A percentile compares a stretch with the other conserved stretches of the same genome.
These are phyloP conservation scores for Archips xylosteana DNA, from an alignment of 2,888 invertebrate genomes.

Conservation along the genomic window DNA sequence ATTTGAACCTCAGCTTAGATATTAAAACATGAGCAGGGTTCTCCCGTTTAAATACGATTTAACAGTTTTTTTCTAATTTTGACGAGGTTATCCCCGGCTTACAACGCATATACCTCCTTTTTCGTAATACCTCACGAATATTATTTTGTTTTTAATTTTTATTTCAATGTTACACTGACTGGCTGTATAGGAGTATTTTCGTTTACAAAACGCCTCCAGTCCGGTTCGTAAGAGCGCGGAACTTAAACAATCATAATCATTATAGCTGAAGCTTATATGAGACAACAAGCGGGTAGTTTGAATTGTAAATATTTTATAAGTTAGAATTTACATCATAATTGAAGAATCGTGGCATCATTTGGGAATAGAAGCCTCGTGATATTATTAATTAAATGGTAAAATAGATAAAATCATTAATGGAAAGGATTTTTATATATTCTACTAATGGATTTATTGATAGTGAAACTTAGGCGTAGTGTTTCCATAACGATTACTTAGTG, in stretches of 20 bases:
- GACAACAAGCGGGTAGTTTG: conserved; percentile 80
- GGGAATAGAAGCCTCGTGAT: conserved; percentile 82
- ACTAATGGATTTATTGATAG: conserved; percentile 83
- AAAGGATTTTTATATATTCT: conserved; percentile 85
- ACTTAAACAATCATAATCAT: conserved; percentile 56
- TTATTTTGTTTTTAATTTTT: conserved; percentile 82
- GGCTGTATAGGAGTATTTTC: conserved; percentile 54
- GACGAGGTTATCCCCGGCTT: conserved; percentile 55
- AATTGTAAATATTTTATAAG: conserved; percentile 82
- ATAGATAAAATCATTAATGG: conserved; percentile 84
- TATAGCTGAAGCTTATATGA: conserved; percentile 76
- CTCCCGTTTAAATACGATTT: conserved; percentile 48
- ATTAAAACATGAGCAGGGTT: conserved; percentile 53
- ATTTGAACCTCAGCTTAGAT: conserved; percentile 63
- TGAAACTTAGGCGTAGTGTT: conserved; percentile 80
- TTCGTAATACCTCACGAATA: conserved; percentile 80
- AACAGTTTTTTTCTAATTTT: conserved; percentile 42
- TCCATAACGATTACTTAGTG: conserved; percentile 65
- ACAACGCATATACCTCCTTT: conserved; percentile 73
- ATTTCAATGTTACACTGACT: conserved; percentile 75
- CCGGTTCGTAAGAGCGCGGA: conserved; percentile 53
- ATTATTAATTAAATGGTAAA: conserved; percentile 83
- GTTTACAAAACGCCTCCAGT: conserved; percentile 52
- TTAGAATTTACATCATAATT: conserved; percentile 70
- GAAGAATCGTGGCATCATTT: conserved; percentile 78